Evolutionary conservation across 2,797 vertebrate genomes (phyloP).

Genomic region (Enteromius thamalakanensis): DNA sequence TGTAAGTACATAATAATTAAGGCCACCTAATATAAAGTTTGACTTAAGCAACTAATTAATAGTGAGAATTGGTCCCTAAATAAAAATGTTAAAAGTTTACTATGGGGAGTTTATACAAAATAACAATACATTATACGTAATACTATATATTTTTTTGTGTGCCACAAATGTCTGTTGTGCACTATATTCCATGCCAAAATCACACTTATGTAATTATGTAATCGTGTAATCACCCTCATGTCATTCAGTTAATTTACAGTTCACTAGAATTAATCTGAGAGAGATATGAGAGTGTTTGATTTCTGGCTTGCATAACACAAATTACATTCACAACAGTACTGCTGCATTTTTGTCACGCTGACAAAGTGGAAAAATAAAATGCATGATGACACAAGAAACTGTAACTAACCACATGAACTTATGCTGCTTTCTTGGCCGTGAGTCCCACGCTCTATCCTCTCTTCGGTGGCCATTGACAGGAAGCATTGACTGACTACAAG

Average conservation of each 20-base stretch:
- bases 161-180: neutral
- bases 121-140: neutral
- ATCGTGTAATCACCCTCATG: neutral
- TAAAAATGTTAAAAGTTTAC: neutral
- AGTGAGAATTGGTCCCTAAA: neutral
- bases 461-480: slow-evolving; percentile 1
- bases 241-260: neutral
- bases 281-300: neutral
- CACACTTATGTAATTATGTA: neutral
- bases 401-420: neutral
- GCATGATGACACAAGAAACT: neutral
- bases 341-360: neutral
- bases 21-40: too few species aligned
- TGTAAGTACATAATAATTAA: too few species aligned
- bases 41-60: too few species aligned
- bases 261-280: neutral
- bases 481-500: slow-evolving; percentile 1
- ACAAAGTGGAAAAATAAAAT: neutral
- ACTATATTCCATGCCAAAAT: neutral
- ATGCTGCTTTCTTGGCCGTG: neutral
- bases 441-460: slow-evolving; percentile 3
- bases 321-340: neutral
- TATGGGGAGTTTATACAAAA: neutral
- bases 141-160: neutral
- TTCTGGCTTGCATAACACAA: neutral